Evolutionary conservation across 2,797 vertebrate genomes (phyloP), one percentile per base, ranked within the genome.

Genomic region (Neosalanx taihuensis): DNA sequence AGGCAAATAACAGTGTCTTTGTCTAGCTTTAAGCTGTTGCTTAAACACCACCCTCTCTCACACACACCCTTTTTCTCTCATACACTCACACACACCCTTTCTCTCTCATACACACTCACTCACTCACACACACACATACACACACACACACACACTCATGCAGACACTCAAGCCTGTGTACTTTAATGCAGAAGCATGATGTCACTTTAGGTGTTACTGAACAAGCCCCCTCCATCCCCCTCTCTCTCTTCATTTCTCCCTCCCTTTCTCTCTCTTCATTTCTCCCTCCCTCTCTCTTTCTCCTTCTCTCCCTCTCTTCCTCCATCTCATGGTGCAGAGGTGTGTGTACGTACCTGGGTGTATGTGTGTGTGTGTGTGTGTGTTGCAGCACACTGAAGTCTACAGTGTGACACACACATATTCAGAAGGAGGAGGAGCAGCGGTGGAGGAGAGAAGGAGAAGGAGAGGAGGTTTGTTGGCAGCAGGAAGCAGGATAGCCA

Each of bases 221-320:
- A 37, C 35, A 37, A 37, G 35, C 23, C 15, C 60, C 23, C 60
- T 62, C 60, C 23, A 6, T 31, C 60, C 15, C 60, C 3, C 23
- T 23, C 23, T 23, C 60, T 6, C 60, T 30, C 23, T 56, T 1
- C 20, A 7, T 37, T 35, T 65, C 37, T n/a, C 13, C 15, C 71
- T 66, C 41, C 35, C 31, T 71, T 26, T 26, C 5, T 13, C 51
- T 18, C 31, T 67, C 61, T 59, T 13, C 1, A n/a, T 46, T 51
- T 4, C 41, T 26, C 51, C 67, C 56, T 76, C 60, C 60, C 37
- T 66, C 30, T 20, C 15, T n/a, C 56, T 51, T 3, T 63, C 26
- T 62, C n/a, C 35, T 29, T 6, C 56, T 58, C 18, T n/a, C 6
- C 23, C 53, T 56, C 20, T 31, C 26, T 57, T 10, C 56, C 56